These are phyloP conservation scores for Sinocyclocheilus anshuiensis DNA, from an alignment of 2,113 vertebrate genomes.

Conservation along the genomic window DNA sequence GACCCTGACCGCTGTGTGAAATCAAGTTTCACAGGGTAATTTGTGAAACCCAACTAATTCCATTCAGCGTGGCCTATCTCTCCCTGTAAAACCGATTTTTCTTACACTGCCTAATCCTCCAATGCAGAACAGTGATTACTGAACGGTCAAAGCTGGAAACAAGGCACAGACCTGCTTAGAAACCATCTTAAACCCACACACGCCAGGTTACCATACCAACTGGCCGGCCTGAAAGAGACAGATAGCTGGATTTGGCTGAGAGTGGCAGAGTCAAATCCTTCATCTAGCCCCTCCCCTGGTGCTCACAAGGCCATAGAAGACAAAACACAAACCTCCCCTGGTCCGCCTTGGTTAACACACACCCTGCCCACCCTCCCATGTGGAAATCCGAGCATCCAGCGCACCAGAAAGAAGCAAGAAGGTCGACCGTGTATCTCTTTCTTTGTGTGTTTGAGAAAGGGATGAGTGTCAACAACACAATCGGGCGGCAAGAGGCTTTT, in stretches of 20 bases:
- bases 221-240: slow-evolving; percentile 71
- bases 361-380: slow-evolving; percentile 44
- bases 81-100: no score
- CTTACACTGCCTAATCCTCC: no score
- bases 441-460: slow-evolving; percentile 76
- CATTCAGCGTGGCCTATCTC: no score
- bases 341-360: slow-evolving; percentile 50
- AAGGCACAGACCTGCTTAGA: slow-evolving; percentile 63
- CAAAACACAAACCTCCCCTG: slow-evolving; percentile 47
- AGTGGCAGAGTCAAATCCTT: slow-evolving; percentile 72
- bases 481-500: no score
- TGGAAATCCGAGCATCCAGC: slow-evolving; percentile 60
- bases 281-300: slow-evolving; percentile 63
- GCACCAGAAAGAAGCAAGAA: slow-evolving; percentile 81
- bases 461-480: no score
- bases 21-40: no score
- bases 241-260: slow-evolving; percentile 81
- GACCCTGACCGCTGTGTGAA: no score
- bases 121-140: slow-evolving; percentile 63
- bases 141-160: slow-evolving; percentile 75
- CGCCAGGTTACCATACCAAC: slow-evolving; percentile 77
- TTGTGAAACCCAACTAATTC: no score
- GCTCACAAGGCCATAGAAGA: slow-evolving; percentile 66
- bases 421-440: slow-evolving; percentile 80
- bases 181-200: slow-evolving; percentile 70